Evolutionary conservation across 2,113 vertebrate genomes (phyloP).

Genomic region (Hydropotes inermis): DNA sequence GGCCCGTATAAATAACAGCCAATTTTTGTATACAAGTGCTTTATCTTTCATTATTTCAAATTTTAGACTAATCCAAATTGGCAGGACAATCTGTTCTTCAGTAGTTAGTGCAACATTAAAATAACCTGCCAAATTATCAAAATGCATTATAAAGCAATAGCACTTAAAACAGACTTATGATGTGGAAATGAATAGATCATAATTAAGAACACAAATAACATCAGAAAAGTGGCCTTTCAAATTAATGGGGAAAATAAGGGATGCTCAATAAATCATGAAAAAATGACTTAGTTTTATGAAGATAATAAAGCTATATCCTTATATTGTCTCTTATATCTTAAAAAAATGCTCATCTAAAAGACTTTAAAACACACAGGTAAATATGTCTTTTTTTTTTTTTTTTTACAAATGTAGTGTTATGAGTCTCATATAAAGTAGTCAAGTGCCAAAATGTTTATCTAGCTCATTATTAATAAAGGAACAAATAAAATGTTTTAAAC

Average conservation of each 20-base stretch:
- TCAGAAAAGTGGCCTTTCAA: not conserved
- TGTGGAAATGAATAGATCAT: not conserved
- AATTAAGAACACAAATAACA: not conserved
- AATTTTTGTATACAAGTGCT: not conserved
- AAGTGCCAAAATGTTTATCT: not conserved
- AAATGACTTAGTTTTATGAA: not conserved
- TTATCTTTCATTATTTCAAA: not conserved
- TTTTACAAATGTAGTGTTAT: not conserved
- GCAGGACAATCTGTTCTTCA: not conserved
- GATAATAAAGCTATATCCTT: not conserved
- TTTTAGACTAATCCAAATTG: not conserved
- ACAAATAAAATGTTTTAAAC: not conserved
- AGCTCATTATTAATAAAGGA: not conserved
- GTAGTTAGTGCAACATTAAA: not conserved
- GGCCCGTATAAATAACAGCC: not conserved
- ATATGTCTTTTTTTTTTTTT: not conserved
- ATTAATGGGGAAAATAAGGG: not conserved
- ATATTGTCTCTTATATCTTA: not conserved
- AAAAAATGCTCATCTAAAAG: not conserved
- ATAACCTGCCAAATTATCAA: not conserved
- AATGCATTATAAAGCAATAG: not conserved
- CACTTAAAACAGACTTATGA: not conserved
- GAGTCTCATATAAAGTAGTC: not conserved
- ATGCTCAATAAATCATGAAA: not conserved
- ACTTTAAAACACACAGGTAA: not conserved